Conservation (phyloP, 2,797 vertebrate genomes). For the Darevskia nairensis region DNA sequence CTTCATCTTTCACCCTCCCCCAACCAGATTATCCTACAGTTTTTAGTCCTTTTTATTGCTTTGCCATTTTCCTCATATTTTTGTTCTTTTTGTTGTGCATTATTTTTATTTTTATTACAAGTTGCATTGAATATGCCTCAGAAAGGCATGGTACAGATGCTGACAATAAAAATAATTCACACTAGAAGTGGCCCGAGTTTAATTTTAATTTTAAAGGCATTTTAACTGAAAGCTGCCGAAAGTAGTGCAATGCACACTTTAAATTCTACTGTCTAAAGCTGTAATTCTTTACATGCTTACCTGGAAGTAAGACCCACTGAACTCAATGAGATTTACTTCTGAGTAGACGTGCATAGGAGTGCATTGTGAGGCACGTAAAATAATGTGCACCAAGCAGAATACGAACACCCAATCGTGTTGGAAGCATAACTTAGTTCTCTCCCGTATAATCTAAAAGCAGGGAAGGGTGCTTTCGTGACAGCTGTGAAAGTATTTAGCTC, state of each 20-base stretch:
- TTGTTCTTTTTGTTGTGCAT: too few species aligned
- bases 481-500: background rate
- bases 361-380: background rate
- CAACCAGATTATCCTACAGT: background rate
- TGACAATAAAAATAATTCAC: background rate
- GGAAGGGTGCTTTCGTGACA: constrained; percentile 30
- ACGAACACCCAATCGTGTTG: constrained; percentile 25
- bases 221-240: background rate
- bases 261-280: constrained; percentile 17
- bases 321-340: background rate
- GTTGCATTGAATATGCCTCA: background rate
- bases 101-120: too few species aligned
- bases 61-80: too few species aligned
- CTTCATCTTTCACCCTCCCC: background rate
- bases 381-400: constrained; percentile 27
- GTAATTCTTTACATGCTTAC: background rate
- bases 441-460: background rate
- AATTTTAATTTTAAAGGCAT: background rate
- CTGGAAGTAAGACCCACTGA: background rate
- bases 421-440: constrained; percentile 44
- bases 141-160: background rate
- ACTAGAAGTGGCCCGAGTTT: background rate
- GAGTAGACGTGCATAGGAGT: background rate
- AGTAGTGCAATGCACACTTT: background rate
- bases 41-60: background rate